A percentile compares a stretch with the other conserved stretches of the same genome.
These are phyloP conservation scores for Mus spretus DNA, from an alignment of 2,797 vertebrate species.

Conservation along the genomic window DNA sequence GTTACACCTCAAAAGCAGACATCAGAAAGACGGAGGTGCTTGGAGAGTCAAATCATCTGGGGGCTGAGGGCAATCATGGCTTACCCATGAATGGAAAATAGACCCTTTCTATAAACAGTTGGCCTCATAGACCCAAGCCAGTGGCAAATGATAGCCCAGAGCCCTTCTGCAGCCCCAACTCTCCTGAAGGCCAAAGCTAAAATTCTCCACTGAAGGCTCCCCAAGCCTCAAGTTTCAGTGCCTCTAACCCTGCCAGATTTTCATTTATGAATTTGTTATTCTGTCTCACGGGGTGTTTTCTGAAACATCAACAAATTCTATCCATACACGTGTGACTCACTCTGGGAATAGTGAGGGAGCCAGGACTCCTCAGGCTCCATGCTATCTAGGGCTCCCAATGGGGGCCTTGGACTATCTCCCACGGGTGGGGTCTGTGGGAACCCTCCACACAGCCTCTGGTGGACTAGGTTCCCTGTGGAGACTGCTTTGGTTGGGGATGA, in stretches of 20 bases:
- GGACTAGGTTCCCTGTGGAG: background rate
- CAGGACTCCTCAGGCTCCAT: constrained; percentile 40
- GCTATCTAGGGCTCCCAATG: constrained; percentile 55
- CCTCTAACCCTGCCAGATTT: constrained; percentile 13
- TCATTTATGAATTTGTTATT: constrained; percentile 67
- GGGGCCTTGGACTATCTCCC: constrained; percentile 70
- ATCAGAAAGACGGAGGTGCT: background rate
- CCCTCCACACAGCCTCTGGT: background rate
- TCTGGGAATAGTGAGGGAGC: constrained; percentile 33
- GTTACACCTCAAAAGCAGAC: constrained; percentile 68
- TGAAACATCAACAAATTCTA: constrained; percentile 72
- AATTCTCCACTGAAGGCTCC: constrained; percentile 17
- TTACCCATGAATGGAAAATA: background rate
- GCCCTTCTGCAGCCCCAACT: background rate
- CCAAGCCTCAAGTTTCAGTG: constrained; percentile 35
- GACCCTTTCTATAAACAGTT: background rate
- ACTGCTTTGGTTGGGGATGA: background rate
- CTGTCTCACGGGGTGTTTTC: constrained; percentile 57
- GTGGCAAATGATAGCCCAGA: background rate
- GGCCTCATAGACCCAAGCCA: background rate
- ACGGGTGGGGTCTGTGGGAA: background rate
- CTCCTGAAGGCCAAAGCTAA: background rate
- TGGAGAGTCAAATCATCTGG: background rate
- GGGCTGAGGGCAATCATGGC: too few species aligned
- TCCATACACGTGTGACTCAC: constrained; percentile 64